Evolutionary conservation across 2,888 invertebrate species (phyloP), one percentile per base, ranked within the genome.

Genomic region (Teleiodes luculella): DNA sequence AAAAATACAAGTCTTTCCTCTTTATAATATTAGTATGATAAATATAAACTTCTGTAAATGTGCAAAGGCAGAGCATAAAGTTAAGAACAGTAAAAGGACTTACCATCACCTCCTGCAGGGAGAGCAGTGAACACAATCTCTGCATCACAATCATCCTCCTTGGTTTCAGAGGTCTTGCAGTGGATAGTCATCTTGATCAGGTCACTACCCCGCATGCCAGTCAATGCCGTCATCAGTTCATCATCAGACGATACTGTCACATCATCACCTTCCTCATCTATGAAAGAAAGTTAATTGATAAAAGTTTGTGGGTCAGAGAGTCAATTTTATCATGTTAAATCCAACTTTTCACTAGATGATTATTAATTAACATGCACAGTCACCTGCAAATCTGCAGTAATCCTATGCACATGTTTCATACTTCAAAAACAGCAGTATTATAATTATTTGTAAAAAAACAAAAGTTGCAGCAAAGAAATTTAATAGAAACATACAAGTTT

Each of bases 221-320:
- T 83, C 53, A 93, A 65, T 8, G 94, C 94, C 45, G 92, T 91
- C 63, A 90, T 78, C 61, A 95, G 69, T 68, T 95, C 95, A 57
- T 93, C 92, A 71, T 93, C 92, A 14, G 91, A 92, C 1, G 92
- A 92, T 60, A 95, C 91, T 0, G 83, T 75, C 5, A 95, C 87
- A 20, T 90, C 80, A 78, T 95, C 95, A 33, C 85, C 90, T 56
- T 95, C 95, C 14, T 79, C 76, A 83, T 95, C 95, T 89, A 59
- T 61, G 62, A 59, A 48, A 16, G 28, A 58, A 16, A 51, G 39
- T 10, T 16, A 39, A 7, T 11, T 18, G 10, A n/a, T n/a, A n/a
- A n/a, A n/a, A n/a, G n/a, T n/a, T n/a, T n/a, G n/a, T n/a, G n/a
- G n/a, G n/a, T n/a, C n/a, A n/a, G n/a, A n/a, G n/a, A n/a, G n/a